Conservation (phyloP, 2,113 vertebrate species). For the Salvator merianae region DNA sequence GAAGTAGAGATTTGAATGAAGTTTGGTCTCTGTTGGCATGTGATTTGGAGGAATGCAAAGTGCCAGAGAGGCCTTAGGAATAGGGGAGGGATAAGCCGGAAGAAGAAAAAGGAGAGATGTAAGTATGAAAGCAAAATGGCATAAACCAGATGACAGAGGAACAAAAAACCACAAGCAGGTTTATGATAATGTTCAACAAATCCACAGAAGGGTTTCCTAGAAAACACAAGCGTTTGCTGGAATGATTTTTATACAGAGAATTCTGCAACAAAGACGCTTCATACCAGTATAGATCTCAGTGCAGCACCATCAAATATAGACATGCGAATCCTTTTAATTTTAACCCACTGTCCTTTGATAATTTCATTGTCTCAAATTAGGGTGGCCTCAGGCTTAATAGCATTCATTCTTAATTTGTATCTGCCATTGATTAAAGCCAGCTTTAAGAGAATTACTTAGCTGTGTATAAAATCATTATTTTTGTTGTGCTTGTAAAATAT, state of each 20-base stretch:
- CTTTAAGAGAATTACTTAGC: slow-evolving; percentile 1
- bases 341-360: slow-evolving; percentile 7
- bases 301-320: background rate
- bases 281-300: background rate
- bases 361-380: slow-evolving; percentile 11
- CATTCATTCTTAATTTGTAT: background rate
- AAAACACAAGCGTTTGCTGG: background rate
- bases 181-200: background rate
- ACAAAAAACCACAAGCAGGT: background rate
- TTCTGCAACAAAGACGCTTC: background rate
- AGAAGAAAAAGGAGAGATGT: background rate
- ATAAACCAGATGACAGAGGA: background rate
- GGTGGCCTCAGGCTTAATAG: slow-evolving; percentile 9
- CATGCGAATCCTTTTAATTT: background rate
- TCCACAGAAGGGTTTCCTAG: background rate
- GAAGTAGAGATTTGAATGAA: background rate
- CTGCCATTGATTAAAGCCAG: slow-evolving; percentile 4
- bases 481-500: slow-evolving; percentile 6
- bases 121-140: background rate
- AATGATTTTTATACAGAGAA: background rate
- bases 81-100: background rate
- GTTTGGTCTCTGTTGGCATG: background rate
- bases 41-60: background rate
- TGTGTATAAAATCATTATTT: background rate
- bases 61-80: background rate